Base-by-base conservation (phyloP, 2,113 vertebrate species). In the Chrysemys picta region DNA sequence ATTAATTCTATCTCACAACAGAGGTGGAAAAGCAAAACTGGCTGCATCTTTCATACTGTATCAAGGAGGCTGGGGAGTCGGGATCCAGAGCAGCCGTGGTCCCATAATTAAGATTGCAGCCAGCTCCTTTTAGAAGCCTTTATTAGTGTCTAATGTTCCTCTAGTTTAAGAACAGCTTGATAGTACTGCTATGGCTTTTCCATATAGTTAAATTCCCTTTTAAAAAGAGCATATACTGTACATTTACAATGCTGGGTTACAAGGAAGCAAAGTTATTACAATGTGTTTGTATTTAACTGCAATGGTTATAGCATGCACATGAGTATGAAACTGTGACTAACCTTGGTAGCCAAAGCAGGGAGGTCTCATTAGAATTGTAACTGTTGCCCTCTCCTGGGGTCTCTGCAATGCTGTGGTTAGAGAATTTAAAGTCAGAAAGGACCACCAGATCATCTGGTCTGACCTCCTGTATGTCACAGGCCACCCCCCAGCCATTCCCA, bases 291-390 rank as follows among this genome's bases (percentile, higher is more conserved):
- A 38, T 27, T 19, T 49, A 82, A 80, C 12, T 83, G 87, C 85
- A 54, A 5, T 1, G 7, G 12, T 54, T 49, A 19, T 42, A 82
- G 80, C 38, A 9, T 0, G 0, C 0, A 1, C 0, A 2, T 8
- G 4, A 1, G 0, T 56, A 54, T 9, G 82, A 31, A 57, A 19
- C 1, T 0, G 31, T 5, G 6, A 27, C 45, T 89, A 11, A 19
- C 82, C 53, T 16, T 5, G 45, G 45, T 0, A 65, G 29, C 80
- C 16, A 69, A 69, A 69, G 31, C 65, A 69, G 65, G 65, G 65
- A 69, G 65, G 65, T 69, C 7, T 69, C 35, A 57, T 69, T 69
- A 69, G 35, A 69, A 69, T 19, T 69, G 35, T n/a, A n/a, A n/a
- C 12, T 69, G 65, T 69, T 35, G 65, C 65, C 35, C 31, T 19